Conservation (phyloP, 2,888 invertebrate genomes). For the Fragum whitleyi region DNA sequence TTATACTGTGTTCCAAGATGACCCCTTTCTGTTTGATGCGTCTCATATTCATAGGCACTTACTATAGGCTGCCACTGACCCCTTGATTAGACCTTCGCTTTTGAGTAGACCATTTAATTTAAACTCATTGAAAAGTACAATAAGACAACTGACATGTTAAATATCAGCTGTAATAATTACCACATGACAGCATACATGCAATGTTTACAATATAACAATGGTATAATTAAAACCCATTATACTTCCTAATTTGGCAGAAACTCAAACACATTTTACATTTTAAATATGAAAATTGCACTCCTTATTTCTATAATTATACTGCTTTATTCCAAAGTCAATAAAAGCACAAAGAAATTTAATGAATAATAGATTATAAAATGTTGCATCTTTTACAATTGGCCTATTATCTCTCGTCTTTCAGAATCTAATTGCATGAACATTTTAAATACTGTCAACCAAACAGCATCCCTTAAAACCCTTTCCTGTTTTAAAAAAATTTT, state of each 20-base stretch:
- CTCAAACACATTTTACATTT: not conserved
- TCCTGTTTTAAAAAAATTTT: too few species aligned
- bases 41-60: too few species aligned
- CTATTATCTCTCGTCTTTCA: too few species aligned
- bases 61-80: too few species aligned
- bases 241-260: conserved; percentile 1
- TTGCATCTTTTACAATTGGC: not conserved
- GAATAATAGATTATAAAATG: not conserved
- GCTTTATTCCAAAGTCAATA: not conserved
- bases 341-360: not conserved
- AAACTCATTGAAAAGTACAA: not conserved
- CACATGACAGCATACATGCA: not conserved
- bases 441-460: too few species aligned
- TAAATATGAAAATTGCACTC: conserved; percentile 14
- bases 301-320: not conserved
- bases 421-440: too few species aligned
- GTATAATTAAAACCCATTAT: conserved; percentile 10
- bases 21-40: too few species aligned
- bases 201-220: not conserved
- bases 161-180: not conserved
- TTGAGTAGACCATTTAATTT: too few species aligned
- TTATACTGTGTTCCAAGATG: too few species aligned
- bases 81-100: too few species aligned
- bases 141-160: not conserved
- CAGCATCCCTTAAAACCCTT: too few species aligned